Conservation (phyloP, 2,113 vertebrate genomes). For the Calidris pugnax region DNA sequence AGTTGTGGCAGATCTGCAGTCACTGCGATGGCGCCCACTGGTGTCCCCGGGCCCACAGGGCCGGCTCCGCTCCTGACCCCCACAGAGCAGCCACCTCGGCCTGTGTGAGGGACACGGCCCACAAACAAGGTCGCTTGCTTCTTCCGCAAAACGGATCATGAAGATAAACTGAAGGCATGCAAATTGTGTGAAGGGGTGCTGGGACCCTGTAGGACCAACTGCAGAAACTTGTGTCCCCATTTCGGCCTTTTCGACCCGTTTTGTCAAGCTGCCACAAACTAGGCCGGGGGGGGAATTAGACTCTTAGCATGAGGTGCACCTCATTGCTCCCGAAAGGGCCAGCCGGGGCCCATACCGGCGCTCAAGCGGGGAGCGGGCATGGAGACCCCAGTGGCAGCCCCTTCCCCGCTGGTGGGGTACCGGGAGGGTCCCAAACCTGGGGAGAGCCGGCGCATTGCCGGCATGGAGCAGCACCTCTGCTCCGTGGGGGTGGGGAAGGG, state of each 20-base stretch:
- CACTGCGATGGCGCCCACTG: slow-evolving; percentile 28
- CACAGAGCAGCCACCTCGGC: not conserved
- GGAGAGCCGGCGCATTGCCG: not conserved
- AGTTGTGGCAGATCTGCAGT: slow-evolving; percentile 77
- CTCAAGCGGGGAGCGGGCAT: not conserved
- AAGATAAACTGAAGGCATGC: not conserved
- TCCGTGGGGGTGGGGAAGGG: not conserved
- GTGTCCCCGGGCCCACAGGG: not conserved
- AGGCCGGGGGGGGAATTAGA: too few species aligned
- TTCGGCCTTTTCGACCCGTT: not conserved
- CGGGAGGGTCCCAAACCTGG: not conserved
- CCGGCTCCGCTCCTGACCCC: not conserved
- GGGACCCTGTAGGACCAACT: not conserved
- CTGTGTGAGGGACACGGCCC: not conserved
- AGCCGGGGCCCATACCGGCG: not conserved
- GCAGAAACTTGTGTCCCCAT: not conserved
- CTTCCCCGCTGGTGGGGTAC: not conserved
- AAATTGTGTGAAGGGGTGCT: not conserved
- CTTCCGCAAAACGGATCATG: not conserved
- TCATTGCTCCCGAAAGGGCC: not conserved
- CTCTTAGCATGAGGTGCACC: rapidly evolving
- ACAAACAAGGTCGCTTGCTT: not conserved
- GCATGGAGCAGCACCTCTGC: not conserved
- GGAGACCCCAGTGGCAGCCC: not conserved
- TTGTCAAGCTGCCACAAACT: not conserved